A percentile compares a stretch with the other conserved stretches of the same genome.
Evolutionary conservation across 2,888 invertebrate species (phyloP).

Genomic region (Oscheius onirici): DNA sequence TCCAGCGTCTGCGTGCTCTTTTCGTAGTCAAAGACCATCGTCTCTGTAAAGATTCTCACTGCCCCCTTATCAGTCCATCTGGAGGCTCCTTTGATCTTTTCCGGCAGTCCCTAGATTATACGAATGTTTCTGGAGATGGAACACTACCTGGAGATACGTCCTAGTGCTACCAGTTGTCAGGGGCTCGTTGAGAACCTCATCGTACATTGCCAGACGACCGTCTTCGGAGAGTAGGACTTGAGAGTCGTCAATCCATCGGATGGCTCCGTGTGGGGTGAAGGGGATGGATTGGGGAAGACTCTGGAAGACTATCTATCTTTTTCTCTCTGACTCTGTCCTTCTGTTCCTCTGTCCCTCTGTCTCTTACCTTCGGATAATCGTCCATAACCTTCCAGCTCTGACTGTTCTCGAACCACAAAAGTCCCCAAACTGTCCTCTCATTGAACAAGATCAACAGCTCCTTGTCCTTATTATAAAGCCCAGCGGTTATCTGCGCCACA

Average conservation of each 20-base stretch:
- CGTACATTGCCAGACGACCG: slow-evolving; percentile 8
- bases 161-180: not conserved
- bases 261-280: not conserved
- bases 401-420: not conserved
- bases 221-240: slow-evolving; percentile 4
- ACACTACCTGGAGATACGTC: not conserved
- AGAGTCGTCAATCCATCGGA: slow-evolving; percentile 12
- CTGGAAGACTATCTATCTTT: not conserved
- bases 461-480: slow-evolving; percentile 1
- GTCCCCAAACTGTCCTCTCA: slow-evolving; percentile 1
- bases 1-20: slow-evolving; percentile 1
- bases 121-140: too few species aligned
- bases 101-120: not conserved
- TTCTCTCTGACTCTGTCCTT: not conserved
- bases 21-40: slow-evolving; percentile 2
- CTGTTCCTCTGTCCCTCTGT: not conserved
- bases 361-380: slow-evolving; percentile 7
- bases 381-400: slow-evolving; percentile 1
- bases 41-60: slow-evolving; percentile 4
- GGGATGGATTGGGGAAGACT: not conserved
- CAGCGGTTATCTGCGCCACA: not conserved
- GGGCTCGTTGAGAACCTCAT: slow-evolving; percentile 1
- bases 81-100: slow-evolving; percentile 7
- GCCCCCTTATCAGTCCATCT: not conserved
- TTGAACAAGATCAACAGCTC: slow-evolving; percentile 10